Percentiles rank a stretch among this genome's conserved stretches.
phyloP scores from a whole-genome alignment of 2,888 invertebrate genomes.

The Candidula unifasciata region DNA sequence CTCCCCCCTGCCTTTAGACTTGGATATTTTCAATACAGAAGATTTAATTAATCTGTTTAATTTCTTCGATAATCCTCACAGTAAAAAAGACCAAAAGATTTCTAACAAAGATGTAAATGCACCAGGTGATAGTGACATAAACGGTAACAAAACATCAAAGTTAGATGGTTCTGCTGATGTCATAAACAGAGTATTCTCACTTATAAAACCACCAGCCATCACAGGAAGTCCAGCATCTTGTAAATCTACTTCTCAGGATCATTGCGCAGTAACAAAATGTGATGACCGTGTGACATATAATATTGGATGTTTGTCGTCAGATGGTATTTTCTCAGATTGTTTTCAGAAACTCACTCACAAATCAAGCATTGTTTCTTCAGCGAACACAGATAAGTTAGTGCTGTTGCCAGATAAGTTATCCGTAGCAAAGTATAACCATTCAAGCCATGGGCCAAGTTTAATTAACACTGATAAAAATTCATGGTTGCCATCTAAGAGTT shows the following conservation, averaged over 20 bases:
- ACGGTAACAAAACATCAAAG: not conserved
- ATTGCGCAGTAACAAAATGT: not conserved
- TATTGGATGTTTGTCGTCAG: not conserved
- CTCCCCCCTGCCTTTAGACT: not conserved
- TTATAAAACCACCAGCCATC: not conserved
- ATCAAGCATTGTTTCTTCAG: not conserved
- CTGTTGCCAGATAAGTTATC: not conserved
- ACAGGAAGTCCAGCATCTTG: not conserved
- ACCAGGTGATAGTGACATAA: not conserved
- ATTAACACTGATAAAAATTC: not conserved
- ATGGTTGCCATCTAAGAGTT: not conserved
- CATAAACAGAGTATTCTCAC: not conserved
- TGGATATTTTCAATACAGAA: not conserved
- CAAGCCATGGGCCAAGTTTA: not conserved
- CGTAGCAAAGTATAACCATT: not conserved
- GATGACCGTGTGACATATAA: not conserved
- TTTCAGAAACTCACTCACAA: not conserved
- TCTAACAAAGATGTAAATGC: not conserved
- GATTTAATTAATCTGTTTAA: not conserved
- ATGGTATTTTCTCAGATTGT: not conserved
- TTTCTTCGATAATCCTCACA: conserved; percentile 4
- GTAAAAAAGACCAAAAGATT: not conserved
- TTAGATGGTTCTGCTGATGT: not conserved
- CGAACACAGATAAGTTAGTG: too few species aligned
- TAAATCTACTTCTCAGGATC: not conserved